Percentiles rank a stretch among this genome's conserved stretches.
Conservation (phyloP, 2,113 vertebrate genomes). For the Planiliza haematocheilus region DNA sequence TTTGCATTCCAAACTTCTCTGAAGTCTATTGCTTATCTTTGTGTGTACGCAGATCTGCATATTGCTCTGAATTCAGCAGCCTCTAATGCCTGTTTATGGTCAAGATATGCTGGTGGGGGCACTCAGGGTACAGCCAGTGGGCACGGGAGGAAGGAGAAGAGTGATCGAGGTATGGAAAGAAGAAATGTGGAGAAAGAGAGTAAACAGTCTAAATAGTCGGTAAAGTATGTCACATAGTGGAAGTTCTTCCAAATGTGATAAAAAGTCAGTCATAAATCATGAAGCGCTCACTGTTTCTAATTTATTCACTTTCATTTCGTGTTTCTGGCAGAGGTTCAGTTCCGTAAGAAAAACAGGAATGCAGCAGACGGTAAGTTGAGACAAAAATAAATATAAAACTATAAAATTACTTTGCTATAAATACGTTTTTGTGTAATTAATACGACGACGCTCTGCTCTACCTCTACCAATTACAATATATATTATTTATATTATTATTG, state of each 20-base stretch:
- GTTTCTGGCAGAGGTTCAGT: background rate
- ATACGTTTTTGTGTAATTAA: no score
- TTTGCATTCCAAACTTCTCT: background rate
- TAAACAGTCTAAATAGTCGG: background rate
- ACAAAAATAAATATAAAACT: background rate
- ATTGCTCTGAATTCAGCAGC: slow-evolving; percentile 11
- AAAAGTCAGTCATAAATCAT: background rate
- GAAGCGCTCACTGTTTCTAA: background rate
- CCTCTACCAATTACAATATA: no score
- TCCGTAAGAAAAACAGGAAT: background rate
- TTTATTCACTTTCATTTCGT: background rate
- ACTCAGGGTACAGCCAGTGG: slow-evolving; percentile 12
- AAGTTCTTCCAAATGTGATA: background rate
- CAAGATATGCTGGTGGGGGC: slow-evolving; percentile 56
- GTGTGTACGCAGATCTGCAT: slow-evolving; percentile 3
- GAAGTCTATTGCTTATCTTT: background rate
- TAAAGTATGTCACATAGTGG: background rate
- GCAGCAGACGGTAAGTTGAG: background rate
- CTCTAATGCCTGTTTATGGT: slow-evolving; percentile 60
- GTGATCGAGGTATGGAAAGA: background rate
- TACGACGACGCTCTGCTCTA: no score
- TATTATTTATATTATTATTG: no score
- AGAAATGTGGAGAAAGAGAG: background rate
- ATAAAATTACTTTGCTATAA: no score
- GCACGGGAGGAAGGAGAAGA: slow-evolving; percentile 20